Base-by-base conservation (phyloP, 1,140 invertebrate species). In the Sminthurides bifidus region DNA sequence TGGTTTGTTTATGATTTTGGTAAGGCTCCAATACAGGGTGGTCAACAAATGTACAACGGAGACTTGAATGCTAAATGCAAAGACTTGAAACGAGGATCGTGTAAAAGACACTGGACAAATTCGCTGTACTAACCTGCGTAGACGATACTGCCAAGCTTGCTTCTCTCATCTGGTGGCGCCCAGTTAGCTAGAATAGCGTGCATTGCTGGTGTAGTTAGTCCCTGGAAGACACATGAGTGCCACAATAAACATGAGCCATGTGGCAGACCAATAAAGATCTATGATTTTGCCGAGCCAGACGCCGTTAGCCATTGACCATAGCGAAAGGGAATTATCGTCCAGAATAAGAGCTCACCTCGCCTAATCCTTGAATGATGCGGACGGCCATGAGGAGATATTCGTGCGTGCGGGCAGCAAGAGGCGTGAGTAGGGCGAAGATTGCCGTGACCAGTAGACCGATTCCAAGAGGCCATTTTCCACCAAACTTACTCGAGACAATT, bases 401-500 rank as follows among this genome's bases (percentile, higher is more conserved):
- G 38, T 54, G 41, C 0, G 54, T 57, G 15, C 59, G 30, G 1
- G 59, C 59, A 5, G 59, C 59, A n/a, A 61, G 4, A 6, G 59
- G 59, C n/a, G 59, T n/a, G n/a, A 82, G 69, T 52, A 85, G 67
- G 10, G 81, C 82, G 70, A 85, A 78, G 1, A 86, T 61, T 8
- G 87, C 79, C 64, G 90, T 87, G 17, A 88, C 76, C 50, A 79
- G 76, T 10, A 87, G 71, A 0, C 76, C 75, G 17, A 73, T 43
- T 31, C 76, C 75, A 17, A 64, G 23, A 3, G 54, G 31, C 62
- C 62, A 64, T 52, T 87, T 83, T 0, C 86, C 84, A 4, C 87
- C 87, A 64, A 79, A 88, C 66, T 79, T 80, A 66, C 89, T 89
- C 15, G 87, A 82, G 44, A 92, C 66, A 54, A 90, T 85, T n/a